A percentile compares a stretch with the other conserved stretches of the same genome.
phyloP scores from a whole-genome alignment of 1,140 invertebrate genomes.

The Leptinotarsa texana region DNA sequence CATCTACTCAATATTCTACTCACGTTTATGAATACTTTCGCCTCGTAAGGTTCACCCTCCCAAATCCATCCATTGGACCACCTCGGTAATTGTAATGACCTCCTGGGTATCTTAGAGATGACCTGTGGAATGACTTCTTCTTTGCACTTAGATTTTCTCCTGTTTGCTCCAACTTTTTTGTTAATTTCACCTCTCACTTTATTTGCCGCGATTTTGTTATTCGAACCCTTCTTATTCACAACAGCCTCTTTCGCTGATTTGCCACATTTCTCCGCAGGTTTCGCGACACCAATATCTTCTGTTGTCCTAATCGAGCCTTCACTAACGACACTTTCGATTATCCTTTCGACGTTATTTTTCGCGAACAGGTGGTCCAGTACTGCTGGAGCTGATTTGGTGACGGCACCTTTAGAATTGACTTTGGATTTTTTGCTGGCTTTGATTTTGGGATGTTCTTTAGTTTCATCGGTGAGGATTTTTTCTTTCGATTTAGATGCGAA shows the following conservation, averaged over 20 bases:
- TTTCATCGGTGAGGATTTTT: conserved; percentile 44
- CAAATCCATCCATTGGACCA: conserved; percentile 93
- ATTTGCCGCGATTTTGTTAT: conserved; percentile 21
- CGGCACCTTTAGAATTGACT: conserved; percentile 54
- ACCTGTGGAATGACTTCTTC: conserved; percentile 52
- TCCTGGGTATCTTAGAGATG: conserved; percentile 54
- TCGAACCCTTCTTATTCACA: conserved; percentile 46
- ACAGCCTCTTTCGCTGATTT: not conserved
- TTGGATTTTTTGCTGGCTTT: conserved; percentile 46
- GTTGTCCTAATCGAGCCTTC: conserved; percentile 39
- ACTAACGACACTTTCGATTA: conserved; percentile 56
- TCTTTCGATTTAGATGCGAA: conserved; percentile 37
- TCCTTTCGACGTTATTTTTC: conserved; percentile 62
- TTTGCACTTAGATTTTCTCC: conserved; percentile 51
- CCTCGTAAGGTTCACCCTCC: conserved; percentile 81
- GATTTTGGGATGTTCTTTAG: conserved; percentile 43
- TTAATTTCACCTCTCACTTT: conserved; percentile 8
- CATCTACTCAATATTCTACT: conserved; percentile 53
- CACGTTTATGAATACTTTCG: conserved; percentile 86
- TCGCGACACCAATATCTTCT: not conserved
- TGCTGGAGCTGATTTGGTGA: conserved; percentile 57
- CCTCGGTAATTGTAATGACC: conserved; percentile 65
- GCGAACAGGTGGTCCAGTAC: conserved; percentile 60
- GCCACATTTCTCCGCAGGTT: conserved; percentile 4
- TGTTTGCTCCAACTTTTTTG: conserved; percentile 11